Evolutionary conservation across 2,113 vertebrate species (phyloP).

Genomic region (Caranx melampygus): DNA sequence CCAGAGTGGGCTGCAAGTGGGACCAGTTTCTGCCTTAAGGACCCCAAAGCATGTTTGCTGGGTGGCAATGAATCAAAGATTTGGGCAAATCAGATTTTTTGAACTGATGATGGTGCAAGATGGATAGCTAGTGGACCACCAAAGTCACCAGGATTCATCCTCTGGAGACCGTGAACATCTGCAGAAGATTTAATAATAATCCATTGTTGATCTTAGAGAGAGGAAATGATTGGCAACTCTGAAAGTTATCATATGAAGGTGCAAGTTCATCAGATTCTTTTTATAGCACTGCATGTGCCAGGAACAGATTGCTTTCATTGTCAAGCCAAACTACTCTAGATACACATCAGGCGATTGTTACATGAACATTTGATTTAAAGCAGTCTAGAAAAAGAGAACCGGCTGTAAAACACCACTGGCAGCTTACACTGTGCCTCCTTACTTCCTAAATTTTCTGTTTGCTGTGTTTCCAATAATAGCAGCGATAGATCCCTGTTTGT

Average conservation of each 20-base stretch:
- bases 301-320: slow-evolving; percentile 10
- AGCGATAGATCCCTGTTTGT: background rate
- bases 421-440: background rate
- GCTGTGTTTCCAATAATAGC: slow-evolving; percentile 21
- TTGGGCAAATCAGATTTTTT: no score
- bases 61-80: no score
- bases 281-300: background rate
- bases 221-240: background rate
- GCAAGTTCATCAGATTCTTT: slow-evolving; percentile 18
- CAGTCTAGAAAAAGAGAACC: slow-evolving; percentile 53
- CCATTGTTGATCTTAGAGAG: background rate
- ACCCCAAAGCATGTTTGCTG: no score
- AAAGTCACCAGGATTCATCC: background rate
- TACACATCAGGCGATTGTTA: slow-evolving; percentile 4
- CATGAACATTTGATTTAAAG: slow-evolving; percentile 42
- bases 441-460: slow-evolving; percentile 57
- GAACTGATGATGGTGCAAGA: no score
- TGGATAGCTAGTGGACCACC: background rate
- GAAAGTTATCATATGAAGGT: background rate
- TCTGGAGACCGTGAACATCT: background rate
- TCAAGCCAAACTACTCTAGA: background rate
- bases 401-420: slow-evolving; percentile 24
- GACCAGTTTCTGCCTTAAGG: no score
- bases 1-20: no score
- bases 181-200: background rate